Evolutionary conservation across 1,140 invertebrate species (phyloP).

Genomic region (Drosophila bipectinata): DNA sequence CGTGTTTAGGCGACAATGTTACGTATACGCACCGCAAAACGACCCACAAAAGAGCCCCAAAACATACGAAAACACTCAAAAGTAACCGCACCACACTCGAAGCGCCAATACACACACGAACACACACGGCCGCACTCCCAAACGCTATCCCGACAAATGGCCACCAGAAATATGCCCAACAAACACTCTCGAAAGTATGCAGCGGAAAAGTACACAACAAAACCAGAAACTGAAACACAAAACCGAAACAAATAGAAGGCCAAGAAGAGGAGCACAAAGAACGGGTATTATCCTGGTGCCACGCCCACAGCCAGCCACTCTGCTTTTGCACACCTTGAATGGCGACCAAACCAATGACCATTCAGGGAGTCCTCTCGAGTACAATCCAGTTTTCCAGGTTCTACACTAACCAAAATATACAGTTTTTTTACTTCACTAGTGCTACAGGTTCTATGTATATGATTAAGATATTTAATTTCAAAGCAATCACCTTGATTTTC

Average conservation of each 20-base stretch:
- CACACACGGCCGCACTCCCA: slow-evolving; percentile 23
- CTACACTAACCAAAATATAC: neutral
- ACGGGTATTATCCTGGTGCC: slow-evolving; percentile 27
- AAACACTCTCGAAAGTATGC: slow-evolving; percentile 54
- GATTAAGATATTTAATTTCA: too few species aligned
- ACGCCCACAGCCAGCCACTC: slow-evolving; percentile 31
- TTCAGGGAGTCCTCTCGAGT: slow-evolving; percentile 26
- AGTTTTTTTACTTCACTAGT: slow-evolving; percentile 14
- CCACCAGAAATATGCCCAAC: slow-evolving; percentile 73
- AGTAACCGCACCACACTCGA: slow-evolving; percentile 68
- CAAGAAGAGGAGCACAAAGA: slow-evolving; percentile 23
- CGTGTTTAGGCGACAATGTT: slow-evolving; percentile 38
- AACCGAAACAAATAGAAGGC: slow-evolving; percentile 25
- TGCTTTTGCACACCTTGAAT: slow-evolving; percentile 22
- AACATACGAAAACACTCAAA: slow-evolving; percentile 63
- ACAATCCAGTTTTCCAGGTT: slow-evolving; percentile 25
- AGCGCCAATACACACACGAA: slow-evolving; percentile 44
- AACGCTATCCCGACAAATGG: slow-evolving; percentile 44
- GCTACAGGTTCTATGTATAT: too few species aligned
- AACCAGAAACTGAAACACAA: slow-evolving; percentile 4
- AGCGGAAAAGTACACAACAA: slow-evolving; percentile 20
- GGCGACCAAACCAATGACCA: slow-evolving; percentile 39
- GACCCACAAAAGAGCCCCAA: slow-evolving; percentile 56
- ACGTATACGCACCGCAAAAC: slow-evolving; percentile 60
- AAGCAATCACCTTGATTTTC: too few species aligned